Percentiles rank a stretch among this genome's conserved stretches.
Conservation (phyloP, 2,113 vertebrate genomes). For the Peromyscus maniculatus region DNA sequence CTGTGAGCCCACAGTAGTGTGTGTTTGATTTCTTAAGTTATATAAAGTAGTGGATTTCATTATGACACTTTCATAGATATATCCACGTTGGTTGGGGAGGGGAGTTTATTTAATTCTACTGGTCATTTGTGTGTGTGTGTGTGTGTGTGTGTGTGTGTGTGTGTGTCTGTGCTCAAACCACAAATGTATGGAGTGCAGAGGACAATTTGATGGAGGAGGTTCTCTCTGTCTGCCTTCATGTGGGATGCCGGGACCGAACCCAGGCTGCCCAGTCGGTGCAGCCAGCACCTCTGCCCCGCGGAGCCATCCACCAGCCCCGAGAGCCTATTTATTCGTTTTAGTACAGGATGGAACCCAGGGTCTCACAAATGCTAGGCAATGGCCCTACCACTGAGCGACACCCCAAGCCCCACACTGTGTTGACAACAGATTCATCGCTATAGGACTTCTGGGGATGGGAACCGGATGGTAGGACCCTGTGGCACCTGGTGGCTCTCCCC, state of each 20-base stretch:
- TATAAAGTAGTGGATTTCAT: not conserved
- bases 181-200: not conserved
- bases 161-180: not conserved
- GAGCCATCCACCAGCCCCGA: not conserved
- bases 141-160: not conserved
- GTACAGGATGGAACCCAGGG: too few species aligned
- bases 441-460: not conserved
- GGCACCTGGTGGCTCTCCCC: not conserved
- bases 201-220: not conserved
- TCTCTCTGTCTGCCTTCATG: not conserved
- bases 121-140: not conserved
- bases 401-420: not conserved
- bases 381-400: not conserved
- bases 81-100: not conserved
- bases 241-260: not conserved
- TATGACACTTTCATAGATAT: not conserved
- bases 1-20: not conserved
- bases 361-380: too few species aligned
- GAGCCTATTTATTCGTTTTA: not conserved
- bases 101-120: not conserved
- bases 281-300: too few species aligned
- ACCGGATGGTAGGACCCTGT: not conserved
- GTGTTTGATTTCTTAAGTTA: not conserved
- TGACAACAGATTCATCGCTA: not conserved
- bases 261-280: not conserved